Percentiles rank a stretch among this genome's conserved stretches.
phyloP scores from a whole-genome alignment of 2,113 vertebrate genomes.

The Dascyllus trimaculatus region DNA sequence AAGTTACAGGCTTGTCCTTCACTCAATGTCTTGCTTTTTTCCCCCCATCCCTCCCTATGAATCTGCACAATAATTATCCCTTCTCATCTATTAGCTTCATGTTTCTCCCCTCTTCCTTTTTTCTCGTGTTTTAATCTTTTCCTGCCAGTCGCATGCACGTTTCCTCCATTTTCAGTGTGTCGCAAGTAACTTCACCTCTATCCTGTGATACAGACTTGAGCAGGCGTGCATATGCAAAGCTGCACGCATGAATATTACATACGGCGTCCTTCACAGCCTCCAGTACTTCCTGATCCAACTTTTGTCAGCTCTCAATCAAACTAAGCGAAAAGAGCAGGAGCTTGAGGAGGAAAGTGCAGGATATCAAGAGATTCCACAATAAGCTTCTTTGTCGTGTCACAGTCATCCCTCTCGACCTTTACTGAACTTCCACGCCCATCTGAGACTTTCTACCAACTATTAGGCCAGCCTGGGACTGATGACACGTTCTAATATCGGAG shows the following conservation, averaged over 20 bases:
- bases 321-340: not conserved
- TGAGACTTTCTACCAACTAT: constrained; percentile 25
- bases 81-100: constrained; percentile 34
- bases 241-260: not conserved
- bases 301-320: constrained; percentile 14
- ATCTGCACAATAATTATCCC: constrained; percentile 39
- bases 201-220: not conserved
- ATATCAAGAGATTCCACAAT: constrained; percentile 9
- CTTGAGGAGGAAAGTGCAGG: not conserved
- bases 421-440: not conserved
- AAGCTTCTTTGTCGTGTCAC: constrained; percentile 26
- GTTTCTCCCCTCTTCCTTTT: not conserved
- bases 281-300: not conserved
- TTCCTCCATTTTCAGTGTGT: not conserved
- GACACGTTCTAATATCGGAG: constrained; percentile 27
- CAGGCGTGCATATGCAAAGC: not conserved
- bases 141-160: not conserved
- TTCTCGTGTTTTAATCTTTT: constrained; percentile 12
- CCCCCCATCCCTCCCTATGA: not conserved
- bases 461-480: constrained; percentile 22
- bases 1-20: constrained; percentile 59
- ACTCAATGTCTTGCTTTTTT: constrained; percentile 9
- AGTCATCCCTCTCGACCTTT: constrained; percentile 9
- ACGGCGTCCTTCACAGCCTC: not conserved
- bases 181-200: constrained; percentile 14